These are phyloP conservation scores for Ruditapes philippinarum DNA, from an alignment of 1,140 invertebrate genomes.

Conservation along the genomic window DNA sequence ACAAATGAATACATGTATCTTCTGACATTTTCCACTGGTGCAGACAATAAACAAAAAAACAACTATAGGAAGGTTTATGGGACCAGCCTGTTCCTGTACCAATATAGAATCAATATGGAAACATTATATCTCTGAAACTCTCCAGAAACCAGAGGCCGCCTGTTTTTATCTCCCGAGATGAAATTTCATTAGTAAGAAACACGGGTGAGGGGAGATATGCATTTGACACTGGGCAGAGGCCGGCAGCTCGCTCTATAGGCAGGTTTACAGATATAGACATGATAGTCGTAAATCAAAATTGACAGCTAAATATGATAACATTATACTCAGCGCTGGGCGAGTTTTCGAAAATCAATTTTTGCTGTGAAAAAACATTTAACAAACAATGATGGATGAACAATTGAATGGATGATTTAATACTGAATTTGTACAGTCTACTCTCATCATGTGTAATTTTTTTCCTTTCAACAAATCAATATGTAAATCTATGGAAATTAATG, in stretches of 20 bases:
- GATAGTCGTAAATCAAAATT: constrained; percentile 55
- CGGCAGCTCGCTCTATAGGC: neutral
- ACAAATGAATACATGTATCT: too few species aligned
- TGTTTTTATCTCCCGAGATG: constrained; percentile 52
- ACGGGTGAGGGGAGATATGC: constrained; percentile 28
- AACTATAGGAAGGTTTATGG: constrained; percentile 5
- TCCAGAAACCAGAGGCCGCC: neutral
- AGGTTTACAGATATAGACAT: constrained; percentile 12
- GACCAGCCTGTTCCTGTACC: neutral
- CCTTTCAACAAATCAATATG: neutral
- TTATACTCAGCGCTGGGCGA: neutral
- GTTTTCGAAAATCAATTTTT: constrained; percentile 47
- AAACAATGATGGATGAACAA: constrained; percentile 6
- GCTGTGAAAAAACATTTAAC: neutral
- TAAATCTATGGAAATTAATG: too few species aligned
- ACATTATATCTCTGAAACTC: constrained; percentile 22
- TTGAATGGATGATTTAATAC: constrained; percentile 15
- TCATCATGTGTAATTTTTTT: too few species aligned
- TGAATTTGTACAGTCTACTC: constrained; percentile 1
- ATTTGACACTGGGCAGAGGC: constrained; percentile 5
- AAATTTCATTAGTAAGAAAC: constrained; percentile 57
- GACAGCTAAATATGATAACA: constrained; percentile 46
- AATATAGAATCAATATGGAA: constrained; percentile 46
- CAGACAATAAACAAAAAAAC: constrained; percentile 12
- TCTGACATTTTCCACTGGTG: neutral